Percentiles rank a stretch among this genome's conserved stretches.
Conservation (phyloP, 2,888 invertebrate genomes). For the Gastrophysa polygoni region DNA sequence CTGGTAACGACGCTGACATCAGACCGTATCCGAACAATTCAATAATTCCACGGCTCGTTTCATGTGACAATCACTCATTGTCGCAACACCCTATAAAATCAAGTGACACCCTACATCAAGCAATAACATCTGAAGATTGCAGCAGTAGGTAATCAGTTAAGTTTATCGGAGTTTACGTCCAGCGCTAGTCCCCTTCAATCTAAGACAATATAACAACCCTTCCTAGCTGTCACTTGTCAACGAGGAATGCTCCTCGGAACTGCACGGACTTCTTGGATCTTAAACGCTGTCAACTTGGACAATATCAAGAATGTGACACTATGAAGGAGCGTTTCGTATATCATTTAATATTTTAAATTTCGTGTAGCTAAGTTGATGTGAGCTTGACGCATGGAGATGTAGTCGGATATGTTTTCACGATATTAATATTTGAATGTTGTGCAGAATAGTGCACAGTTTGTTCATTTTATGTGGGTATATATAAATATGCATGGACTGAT, state of each 20-base stretch:
- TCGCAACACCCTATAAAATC: background rate
- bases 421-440: constrained; percentile 8
- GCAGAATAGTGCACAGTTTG: background rate
- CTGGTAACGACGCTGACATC: background rate
- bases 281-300: constrained; percentile 50
- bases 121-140: constrained; percentile 36
- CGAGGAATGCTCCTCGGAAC: constrained; percentile 48
- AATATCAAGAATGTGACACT: constrained; percentile 49
- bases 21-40: background rate
- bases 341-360: constrained; percentile 38
- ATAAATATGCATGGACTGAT: no score
- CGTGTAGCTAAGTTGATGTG: constrained; percentile 25
- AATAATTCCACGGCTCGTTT: background rate
- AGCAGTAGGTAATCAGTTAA: constrained; percentile 41
- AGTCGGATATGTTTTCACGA: constrained; percentile 5
- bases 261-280: constrained; percentile 46
- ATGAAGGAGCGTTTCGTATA: constrained; percentile 34
- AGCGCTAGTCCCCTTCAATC: constrained; percentile 39
- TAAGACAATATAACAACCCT: constrained; percentile 52
- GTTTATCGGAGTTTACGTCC: constrained; percentile 42
- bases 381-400: constrained; percentile 28
- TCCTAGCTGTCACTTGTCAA: constrained; percentile 55
- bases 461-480: no score
- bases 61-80: background rate
- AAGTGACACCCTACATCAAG: constrained; percentile 19